These are phyloP conservation scores for Phoenicopterus ruber DNA, from an alignment of 2,113 vertebrate genomes.

Conservation along the genomic window DNA sequence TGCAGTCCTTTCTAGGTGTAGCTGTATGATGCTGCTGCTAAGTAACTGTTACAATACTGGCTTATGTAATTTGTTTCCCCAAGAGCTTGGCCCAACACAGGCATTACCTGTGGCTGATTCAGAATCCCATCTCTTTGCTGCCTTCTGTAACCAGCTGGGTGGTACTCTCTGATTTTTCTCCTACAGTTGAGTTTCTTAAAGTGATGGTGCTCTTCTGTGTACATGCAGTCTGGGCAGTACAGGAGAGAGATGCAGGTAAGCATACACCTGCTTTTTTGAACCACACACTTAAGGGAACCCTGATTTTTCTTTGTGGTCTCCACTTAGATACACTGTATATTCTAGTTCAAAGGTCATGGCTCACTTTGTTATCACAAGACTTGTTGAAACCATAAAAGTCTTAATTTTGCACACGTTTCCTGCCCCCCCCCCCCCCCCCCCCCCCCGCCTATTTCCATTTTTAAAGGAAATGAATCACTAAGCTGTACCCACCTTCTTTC, in stretches of 20 bases:
- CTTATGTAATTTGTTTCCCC: background rate
- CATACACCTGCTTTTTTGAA: background rate
- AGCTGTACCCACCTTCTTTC: background rate
- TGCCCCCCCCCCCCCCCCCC: background rate
- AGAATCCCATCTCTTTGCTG: background rate
- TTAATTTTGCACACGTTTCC: background rate
- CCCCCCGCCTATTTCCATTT: too few relatives aligned
- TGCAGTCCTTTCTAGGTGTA: background rate
- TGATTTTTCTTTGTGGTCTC: background rate
- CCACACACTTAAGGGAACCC: background rate
- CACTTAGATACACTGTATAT: background rate
- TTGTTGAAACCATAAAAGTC: background rate
- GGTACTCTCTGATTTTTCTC: background rate
- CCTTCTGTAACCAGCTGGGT: background rate
- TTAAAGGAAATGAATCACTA: background rate
- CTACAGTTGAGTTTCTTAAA: background rate
- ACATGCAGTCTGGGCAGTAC: rapidly evolving
- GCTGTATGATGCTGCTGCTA: background rate
- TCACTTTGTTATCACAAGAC: background rate
- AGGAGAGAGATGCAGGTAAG: background rate
- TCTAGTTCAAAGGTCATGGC: background rate
- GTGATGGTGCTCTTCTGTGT: background rate
- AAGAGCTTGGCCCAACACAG: background rate
- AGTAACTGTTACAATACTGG: background rate
- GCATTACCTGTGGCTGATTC: background rate